These are phyloP conservation scores for Ia io DNA, from an alignment of 2,113 vertebrate species.

Conservation along the genomic window DNA sequence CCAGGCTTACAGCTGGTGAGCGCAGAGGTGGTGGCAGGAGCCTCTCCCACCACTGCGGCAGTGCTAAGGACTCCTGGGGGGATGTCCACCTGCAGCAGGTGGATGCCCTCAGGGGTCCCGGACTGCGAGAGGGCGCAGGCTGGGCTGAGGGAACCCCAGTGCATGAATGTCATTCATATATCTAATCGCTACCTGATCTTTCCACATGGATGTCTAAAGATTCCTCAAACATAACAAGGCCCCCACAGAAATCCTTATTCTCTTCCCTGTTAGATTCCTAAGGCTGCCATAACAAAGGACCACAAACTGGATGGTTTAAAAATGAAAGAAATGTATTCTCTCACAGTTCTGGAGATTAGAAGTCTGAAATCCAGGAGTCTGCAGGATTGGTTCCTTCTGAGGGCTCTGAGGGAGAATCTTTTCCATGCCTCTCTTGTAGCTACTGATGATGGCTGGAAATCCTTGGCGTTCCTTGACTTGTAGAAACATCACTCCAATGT, in stretches of 20 bases:
- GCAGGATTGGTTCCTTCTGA: background rate
- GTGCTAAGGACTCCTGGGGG: too few relatives aligned
- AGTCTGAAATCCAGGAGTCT: background rate
- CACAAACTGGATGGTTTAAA: background rate
- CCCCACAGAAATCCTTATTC: background rate
- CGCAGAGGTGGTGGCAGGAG: too few relatives aligned
- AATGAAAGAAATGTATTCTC: background rate
- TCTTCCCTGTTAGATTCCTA: background rate
- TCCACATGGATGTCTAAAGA: background rate
- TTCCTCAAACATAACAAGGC: background rate
- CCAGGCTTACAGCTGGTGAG: too few relatives aligned
- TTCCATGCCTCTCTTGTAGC: too few relatives aligned
- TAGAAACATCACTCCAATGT: accelerated
- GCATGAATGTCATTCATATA: too few relatives aligned
- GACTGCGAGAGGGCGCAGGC: too few relatives aligned
- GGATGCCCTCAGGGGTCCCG: too few relatives aligned
- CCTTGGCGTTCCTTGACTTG: background rate
- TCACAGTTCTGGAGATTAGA: background rate
- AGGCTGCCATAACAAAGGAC: background rate
- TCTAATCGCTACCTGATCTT: background rate
- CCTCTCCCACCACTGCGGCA: too few relatives aligned
- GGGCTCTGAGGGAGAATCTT: background rate
- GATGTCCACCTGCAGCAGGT: too few relatives aligned
- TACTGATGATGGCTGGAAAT: background rate
- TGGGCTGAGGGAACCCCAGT: too few relatives aligned